A percentile compares a stretch with the other conserved stretches of the same genome.
Evolutionary conservation across 2,113 vertebrate genomes (phyloP).

Genomic region (Paramisgurnus dabryanus): DNA sequence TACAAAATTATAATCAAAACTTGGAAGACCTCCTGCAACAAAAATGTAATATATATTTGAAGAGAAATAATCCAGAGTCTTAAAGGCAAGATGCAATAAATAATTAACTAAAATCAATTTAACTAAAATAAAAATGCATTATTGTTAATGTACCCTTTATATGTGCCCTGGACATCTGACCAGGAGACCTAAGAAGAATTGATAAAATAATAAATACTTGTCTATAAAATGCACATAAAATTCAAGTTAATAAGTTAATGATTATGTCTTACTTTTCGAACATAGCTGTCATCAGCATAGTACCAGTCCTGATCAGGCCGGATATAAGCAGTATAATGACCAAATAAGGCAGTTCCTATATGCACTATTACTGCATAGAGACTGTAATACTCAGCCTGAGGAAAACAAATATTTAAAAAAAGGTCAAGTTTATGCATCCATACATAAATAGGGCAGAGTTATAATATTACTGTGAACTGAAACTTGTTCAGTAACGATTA

Average conservation of each 20-base stretch:
- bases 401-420: constrained; percentile 5
- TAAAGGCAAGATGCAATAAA: not conserved
- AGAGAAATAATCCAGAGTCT: no score
- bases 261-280: constrained; percentile 47
- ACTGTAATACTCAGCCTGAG: constrained; percentile 60
- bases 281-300: constrained; percentile 62
- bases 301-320: constrained; percentile 59
- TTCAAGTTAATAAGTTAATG: no score
- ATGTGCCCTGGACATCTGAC: constrained; percentile 57
- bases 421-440: not conserved
- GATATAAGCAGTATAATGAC: constrained; percentile 72
- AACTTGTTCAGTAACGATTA: not conserved
- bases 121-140: not conserved
- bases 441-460: not conserved
- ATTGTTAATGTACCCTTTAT: constrained; percentile 46
- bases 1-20: not conserved
- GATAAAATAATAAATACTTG: not conserved
- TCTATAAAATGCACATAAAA: no score
- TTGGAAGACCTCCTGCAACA: not conserved
- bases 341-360: constrained; percentile 50
- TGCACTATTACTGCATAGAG: constrained; percentile 74
- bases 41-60: not conserved
- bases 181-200: constrained; percentile 59
- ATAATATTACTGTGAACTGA: not conserved
- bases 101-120: no score